Evolutionary conservation across 2,888 invertebrate genomes (phyloP).

Genomic region (Pandemis corylana): DNA sequence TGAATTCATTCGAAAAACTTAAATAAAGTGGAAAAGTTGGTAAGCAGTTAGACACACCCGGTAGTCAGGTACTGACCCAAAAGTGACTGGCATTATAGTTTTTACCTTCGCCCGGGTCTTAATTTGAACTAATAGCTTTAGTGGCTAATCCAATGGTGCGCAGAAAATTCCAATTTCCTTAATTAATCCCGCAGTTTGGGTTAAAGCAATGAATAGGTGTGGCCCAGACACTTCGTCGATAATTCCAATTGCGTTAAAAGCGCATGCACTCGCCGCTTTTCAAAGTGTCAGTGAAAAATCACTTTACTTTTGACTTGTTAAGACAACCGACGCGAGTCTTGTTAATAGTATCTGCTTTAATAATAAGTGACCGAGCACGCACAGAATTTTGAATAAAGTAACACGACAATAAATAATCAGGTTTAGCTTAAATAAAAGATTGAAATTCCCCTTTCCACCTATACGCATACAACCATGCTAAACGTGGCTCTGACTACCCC

Average conservation of each 20-base stretch:
- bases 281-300: conserved; percentile 7
- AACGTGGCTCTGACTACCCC: too few species aligned
- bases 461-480: too few species aligned
- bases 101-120: conserved; percentile 67
- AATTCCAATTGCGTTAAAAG: conserved; percentile 70
- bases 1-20: conserved; percentile 13
- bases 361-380: background rate
- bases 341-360: background rate
- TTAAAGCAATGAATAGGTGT: conserved; percentile 74
- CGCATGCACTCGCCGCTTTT: conserved; percentile 53
- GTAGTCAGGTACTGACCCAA: conserved; percentile 50
- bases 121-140: conserved; percentile 84
- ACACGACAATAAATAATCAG: too few species aligned
- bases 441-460: too few species aligned
- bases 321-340: background rate
- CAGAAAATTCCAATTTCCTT: conserved; percentile 84
- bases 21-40: conserved; percentile 16
- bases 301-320: background rate
- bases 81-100: conserved; percentile 60
- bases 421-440: too few species aligned
- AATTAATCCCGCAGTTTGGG: conserved; percentile 80
- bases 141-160: conserved; percentile 77
- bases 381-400: background rate
- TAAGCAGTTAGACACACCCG: conserved; percentile 52
- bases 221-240: conserved; percentile 73